Evolutionary conservation across 2,888 invertebrate genomes (phyloP).

Genomic region (Abscondita cerata): DNA sequence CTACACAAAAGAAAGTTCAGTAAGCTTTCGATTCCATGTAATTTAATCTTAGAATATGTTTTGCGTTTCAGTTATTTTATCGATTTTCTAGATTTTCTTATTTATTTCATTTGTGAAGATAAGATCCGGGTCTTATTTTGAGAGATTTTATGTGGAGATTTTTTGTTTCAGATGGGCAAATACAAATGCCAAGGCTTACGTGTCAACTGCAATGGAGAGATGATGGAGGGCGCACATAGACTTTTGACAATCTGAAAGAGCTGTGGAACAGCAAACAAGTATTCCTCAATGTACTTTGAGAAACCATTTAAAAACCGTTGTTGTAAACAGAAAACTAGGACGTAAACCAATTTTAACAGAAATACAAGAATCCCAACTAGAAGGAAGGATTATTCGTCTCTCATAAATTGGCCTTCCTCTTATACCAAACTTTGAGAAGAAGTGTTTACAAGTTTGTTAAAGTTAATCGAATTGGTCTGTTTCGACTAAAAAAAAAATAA

Average conservation of each 20-base stretch:
- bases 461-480: background rate
- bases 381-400: no score
- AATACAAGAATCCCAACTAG: background rate
- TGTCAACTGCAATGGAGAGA: background rate
- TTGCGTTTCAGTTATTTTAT: background rate
- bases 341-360: background rate
- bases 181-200: no score
- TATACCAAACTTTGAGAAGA: background rate
- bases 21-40: background rate
- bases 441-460: background rate
- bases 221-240: background rate
- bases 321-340: background rate
- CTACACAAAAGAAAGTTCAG: background rate
- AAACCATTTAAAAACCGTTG: background rate
- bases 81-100: background rate
- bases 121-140: background rate
- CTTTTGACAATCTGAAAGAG: background rate
- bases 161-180: background rate
- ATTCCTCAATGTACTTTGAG: background rate
- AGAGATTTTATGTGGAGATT: background rate
- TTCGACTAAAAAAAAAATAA: background rate
- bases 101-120: background rate
- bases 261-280: background rate
- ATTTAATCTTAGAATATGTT: background rate
- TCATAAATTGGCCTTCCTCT: no score